Percentiles rank a stretch among this genome's conserved stretches.
phyloP scores from a whole-genome alignment of 2,113 vertebrate genomes.

The Paracyprichromis sp. region DNA sequence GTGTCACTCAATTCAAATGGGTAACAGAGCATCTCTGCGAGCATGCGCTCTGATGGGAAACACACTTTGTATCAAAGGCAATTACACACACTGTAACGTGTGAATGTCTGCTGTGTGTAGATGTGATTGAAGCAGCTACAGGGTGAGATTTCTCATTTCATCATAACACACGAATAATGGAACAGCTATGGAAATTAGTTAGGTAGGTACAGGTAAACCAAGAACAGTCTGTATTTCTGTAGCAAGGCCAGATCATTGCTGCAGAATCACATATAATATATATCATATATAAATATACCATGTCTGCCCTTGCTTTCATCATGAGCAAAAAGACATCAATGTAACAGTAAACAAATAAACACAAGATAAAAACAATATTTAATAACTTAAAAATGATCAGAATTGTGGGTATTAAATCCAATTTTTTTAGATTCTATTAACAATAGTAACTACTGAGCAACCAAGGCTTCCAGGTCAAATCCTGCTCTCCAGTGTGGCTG shows the following conservation, averaged over 20 bases:
- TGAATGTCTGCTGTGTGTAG: background rate
- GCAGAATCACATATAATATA: background rate
- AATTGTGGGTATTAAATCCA: background rate
- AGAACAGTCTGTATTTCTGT: background rate
- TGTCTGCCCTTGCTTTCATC: background rate
- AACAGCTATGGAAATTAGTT: background rate
- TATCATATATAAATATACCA: background rate
- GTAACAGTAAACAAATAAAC: background rate
- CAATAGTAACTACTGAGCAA: background rate
- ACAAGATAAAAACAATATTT: background rate
- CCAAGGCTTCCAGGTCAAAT: background rate
- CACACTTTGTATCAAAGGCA: background rate
- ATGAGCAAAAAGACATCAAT: background rate
- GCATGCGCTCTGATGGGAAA: constrained; percentile 15
- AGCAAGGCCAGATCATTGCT: background rate
- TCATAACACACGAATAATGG: background rate
- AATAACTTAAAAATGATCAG: background rate
- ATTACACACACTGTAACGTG: background rate
- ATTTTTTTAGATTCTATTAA: background rate
- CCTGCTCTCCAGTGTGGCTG: background rate
- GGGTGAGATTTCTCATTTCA: background rate
- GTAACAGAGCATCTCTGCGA: background rate
- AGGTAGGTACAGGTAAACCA: background rate
- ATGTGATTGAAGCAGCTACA: background rate
- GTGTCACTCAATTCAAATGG: constrained; percentile 47